These are phyloP conservation scores for Athene cunicularia DNA, from an alignment of 2,113 vertebrate genomes.

Conservation along the genomic window DNA sequence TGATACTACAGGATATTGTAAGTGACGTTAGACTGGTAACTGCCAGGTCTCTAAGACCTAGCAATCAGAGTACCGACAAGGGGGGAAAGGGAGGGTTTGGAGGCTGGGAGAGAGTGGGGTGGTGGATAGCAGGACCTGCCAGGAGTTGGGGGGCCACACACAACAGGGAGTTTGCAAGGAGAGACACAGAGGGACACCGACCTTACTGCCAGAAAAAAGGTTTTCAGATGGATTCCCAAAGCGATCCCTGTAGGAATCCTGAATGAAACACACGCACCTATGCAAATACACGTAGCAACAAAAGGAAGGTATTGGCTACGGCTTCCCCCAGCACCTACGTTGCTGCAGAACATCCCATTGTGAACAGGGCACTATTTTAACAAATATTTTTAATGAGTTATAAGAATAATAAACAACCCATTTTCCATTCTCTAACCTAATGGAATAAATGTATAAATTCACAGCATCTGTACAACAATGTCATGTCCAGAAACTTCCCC, in stretches of 20 bases:
- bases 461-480: not conserved
- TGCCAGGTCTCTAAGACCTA: not conserved
- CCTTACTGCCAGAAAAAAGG: not conserved
- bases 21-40: not conserved
- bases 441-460: constrained; percentile 19
- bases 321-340: not conserved
- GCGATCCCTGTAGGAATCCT: not conserved
- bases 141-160: not conserved
- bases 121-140: not conserved
- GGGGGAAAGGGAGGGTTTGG: not conserved
- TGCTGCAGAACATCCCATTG: not conserved
- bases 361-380: not conserved
- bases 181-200: not conserved
- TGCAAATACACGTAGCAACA: not conserved
- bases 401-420: constrained; percentile 30
- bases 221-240: not conserved
- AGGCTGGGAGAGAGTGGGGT: not conserved
- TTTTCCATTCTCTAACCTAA: constrained; percentile 39
- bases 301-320: not conserved
- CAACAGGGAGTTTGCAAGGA: not conserved
- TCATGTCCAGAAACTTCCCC: not conserved
- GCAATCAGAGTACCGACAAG: not conserved
- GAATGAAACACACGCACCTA: not conserved
- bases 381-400: constrained; percentile 16
- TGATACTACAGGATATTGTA: not conserved